Base-by-base conservation (phyloP, 2,113 vertebrate species). In the Bos indicus region DNA sequence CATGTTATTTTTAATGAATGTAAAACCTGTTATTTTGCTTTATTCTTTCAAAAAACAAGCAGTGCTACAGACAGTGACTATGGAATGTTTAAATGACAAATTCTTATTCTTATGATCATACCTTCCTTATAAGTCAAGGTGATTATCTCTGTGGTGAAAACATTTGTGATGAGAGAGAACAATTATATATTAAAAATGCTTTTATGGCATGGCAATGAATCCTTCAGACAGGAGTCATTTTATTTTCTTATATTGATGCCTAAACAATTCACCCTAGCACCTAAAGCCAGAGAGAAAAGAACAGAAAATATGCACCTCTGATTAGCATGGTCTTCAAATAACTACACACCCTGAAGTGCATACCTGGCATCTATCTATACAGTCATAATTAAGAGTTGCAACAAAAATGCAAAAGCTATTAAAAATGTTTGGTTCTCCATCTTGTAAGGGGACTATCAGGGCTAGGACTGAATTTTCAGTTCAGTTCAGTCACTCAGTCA, bases 21-120 rank as follows among this genome's bases (percentile, higher is more conserved):
- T 36, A 87, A 88, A 89, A 59, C 4, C 17, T 67, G 15, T 4
- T n/a, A 21, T 88, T 94, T 57, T 87, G 1, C 1, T 92, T 62
- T 94, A 59, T 74, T 91, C 43, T 80, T 93, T 77, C 17, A 56
- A 46, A 56, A 95, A 81, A 57, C 33, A 17, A 7, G 23, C 17
- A 82, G 26, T 87, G 40, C 7, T 71, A 84, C 0, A 12, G 28
- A 43, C 3, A 88, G 54, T 59, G 48, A 33, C 15, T 51, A 48
- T 40, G 40, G 40, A 91, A 82, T 10, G 10, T 84, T 84, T 81
- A 88, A 93, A 94, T 57, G 15, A 62, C 25, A 78, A 92, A 89
- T 10, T 78, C 30, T 54, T 23, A 48, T 16, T 85, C 25, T 80
- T 95, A 30, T 86, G n/a, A 1, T 5, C 54, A 36, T 59, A 62